Conservation (phyloP, 2,888 invertebrate genomes). For the Periphyllus acericola region DNA sequence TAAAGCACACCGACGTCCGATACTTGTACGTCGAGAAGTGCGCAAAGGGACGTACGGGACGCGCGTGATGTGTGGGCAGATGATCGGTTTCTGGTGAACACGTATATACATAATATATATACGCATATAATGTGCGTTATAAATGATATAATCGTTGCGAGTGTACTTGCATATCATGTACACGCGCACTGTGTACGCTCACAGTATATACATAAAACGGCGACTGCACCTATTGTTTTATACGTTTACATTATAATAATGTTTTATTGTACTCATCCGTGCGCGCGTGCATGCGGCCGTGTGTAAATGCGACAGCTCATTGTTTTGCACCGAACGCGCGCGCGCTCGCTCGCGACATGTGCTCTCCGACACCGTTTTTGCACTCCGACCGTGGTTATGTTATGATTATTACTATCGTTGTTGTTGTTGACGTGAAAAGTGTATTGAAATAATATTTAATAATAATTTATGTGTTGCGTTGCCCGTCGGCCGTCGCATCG, state of each 20-base stretch:
- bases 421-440: not conserved
- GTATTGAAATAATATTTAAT: constrained; percentile 1
- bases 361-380: not conserved
- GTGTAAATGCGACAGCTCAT: not conserved
- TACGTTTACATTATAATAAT: not conserved
- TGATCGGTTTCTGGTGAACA: no score
- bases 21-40: no score
- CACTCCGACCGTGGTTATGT: not conserved
- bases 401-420: not conserved
- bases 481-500: not conserved
- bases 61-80: no score
- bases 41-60: no score
- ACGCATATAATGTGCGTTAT: no score
- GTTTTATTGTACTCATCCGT: not conserved
- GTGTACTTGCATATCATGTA: no score
- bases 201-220: not conserved
- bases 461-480: not conserved
- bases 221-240: not conserved
- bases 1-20: no score
- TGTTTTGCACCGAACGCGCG: not conserved
- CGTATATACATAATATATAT: no score
- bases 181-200: not conserved
- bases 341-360: not conserved
- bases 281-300: not conserved
- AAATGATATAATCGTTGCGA: no score